Conservation (phyloP, 2,113 vertebrate species). For the Onychorhynchus coronatus region DNA sequence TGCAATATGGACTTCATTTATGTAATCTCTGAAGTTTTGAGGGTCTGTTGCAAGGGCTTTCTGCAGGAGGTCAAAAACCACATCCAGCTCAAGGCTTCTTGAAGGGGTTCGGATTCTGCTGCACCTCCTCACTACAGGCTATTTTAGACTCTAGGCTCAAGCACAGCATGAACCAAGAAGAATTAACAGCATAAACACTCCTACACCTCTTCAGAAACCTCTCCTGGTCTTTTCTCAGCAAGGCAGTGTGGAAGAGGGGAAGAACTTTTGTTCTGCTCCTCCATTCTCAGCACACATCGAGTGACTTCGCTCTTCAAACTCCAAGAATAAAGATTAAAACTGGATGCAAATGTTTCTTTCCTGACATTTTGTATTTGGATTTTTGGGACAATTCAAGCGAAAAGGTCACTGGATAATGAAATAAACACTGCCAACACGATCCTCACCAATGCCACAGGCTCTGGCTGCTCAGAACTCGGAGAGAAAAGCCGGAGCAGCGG, state of each 20-base stretch:
- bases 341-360: background rate
- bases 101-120: background rate
- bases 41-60: background rate
- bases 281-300: background rate
- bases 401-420: conserved; percentile 4
- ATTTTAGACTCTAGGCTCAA: background rate
- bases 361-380: background rate
- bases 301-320: background rate
- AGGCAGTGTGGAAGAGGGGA: background rate
- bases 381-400: background rate
- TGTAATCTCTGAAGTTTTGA: background rate
- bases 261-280: background rate
- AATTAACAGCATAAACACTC: background rate
- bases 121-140: fast-evolving
- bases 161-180: background rate
- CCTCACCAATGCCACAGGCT: background rate
- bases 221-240: background rate
- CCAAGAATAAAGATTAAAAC: background rate
- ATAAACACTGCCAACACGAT: background rate
- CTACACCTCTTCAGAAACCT: background rate
- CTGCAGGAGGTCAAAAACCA: background rate
- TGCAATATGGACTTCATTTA: fast-evolving
- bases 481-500: background rate
- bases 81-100: background rate
- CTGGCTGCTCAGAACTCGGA: background rate